Percentiles rank a stretch among this genome's conserved stretches.
phyloP scores from a whole-genome alignment of 1,140 invertebrate species.

The Papilio polyxenes region DNA sequence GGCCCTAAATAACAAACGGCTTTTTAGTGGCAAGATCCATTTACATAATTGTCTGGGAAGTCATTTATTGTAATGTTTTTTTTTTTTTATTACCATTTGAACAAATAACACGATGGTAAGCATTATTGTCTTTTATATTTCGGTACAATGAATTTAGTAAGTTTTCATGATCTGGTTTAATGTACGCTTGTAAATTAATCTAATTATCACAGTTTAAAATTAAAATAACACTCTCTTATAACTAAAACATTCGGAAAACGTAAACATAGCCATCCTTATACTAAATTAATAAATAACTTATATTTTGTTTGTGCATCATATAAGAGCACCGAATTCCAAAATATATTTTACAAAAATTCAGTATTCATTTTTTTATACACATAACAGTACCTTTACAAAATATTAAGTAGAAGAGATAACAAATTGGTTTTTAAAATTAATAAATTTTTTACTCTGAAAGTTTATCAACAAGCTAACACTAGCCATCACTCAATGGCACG shows the following conservation, averaged over 20 bases:
- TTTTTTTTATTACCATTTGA: neutral
- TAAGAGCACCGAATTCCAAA: conserved; percentile 55
- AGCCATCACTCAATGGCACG: conserved; percentile 76
- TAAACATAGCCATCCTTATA: conserved; percentile 76
- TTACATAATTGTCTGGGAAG: neutral
- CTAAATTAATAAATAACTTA: conserved; percentile 79
- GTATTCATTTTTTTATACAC: conserved; percentile 39
- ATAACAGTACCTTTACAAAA: conserved; percentile 72
- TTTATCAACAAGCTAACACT: conserved; percentile 72
- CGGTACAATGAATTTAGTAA: conserved; percentile 6
- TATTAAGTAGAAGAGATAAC: conserved; percentile 72
- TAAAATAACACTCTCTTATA: conserved; percentile 70
- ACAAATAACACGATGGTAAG: conserved; percentile 19
- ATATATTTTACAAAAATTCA: conserved; percentile 66
- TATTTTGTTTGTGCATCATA: conserved; percentile 61
- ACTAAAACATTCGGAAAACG: conserved; percentile 61
- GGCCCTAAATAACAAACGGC: conserved; percentile 17
- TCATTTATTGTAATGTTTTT: neutral
- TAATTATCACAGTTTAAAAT: conserved; percentile 78
- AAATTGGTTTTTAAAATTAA: conserved; percentile 67
- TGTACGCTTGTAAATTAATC: conserved; percentile 58
- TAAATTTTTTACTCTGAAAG: conserved; percentile 67
- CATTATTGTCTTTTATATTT: neutral
- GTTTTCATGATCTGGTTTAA: neutral
- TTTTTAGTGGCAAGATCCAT: conserved; percentile 32